phyloP scores from a whole-genome alignment of 2,888 invertebrate species.

The Ornithoptera priamus region DNA sequence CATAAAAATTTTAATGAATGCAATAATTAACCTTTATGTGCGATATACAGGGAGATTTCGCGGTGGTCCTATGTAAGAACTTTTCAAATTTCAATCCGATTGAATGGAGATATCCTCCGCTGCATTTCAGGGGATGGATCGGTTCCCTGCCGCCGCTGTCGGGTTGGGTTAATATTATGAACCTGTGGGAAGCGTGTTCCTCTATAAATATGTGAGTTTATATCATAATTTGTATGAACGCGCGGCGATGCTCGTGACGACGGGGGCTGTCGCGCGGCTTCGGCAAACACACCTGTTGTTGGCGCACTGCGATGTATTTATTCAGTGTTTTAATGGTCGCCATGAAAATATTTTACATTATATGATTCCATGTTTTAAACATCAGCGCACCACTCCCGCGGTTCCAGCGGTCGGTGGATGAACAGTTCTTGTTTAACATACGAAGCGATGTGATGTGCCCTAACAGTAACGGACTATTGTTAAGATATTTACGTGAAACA shows the following conservation, averaged over 20 bases:
- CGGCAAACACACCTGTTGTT: slow-evolving; percentile 29
- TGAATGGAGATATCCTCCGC: background rate
- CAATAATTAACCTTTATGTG: too few relatives aligned
- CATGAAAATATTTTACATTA: slow-evolving; percentile 13
- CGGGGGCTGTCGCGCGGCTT: background rate
- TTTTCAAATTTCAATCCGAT: background rate
- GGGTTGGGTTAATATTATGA: slow-evolving; percentile 3
- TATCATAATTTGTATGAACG: slow-evolving; percentile 21
- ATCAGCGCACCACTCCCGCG: background rate
- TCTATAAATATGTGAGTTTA: slow-evolving; percentile 19
- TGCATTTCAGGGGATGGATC: slow-evolving; percentile 5
- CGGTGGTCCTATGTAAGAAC: too few relatives aligned
- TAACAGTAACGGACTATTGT: too few relatives aligned
- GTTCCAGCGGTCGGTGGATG: too few relatives aligned
- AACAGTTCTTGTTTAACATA: too few relatives aligned
- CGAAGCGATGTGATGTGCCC: too few relatives aligned
- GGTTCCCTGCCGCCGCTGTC: background rate
- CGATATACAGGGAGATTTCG: too few relatives aligned
- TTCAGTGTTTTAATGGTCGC: slow-evolving; percentile 18
- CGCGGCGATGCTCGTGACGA: slow-evolving; percentile 3
- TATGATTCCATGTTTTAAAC: background rate
- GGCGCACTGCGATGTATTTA: slow-evolving; percentile 16
- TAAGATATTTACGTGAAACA: too few relatives aligned
- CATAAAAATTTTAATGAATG: too few relatives aligned
- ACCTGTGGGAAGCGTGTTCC: slow-evolving; percentile 10